Base-by-base conservation (phyloP, 2,797 vertebrate genomes). In the Falco biarmicus region DNA sequence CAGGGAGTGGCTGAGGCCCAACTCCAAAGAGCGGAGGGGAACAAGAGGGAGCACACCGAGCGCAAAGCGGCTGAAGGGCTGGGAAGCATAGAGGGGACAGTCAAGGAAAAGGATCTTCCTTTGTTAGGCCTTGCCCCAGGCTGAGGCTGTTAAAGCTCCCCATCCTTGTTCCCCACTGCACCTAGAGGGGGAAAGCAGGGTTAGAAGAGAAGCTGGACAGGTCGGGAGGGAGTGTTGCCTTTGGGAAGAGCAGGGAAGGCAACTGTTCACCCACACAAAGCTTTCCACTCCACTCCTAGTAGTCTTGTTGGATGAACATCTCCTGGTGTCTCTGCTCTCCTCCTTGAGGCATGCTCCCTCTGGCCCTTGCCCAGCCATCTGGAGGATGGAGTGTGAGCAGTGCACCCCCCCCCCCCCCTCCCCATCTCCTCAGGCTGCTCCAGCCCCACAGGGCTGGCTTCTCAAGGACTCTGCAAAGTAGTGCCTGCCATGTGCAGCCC, bases 241-340 rank as follows among this genome's bases (percentile, higher is more conserved):
- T 92, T 3, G 3, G 89, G 89, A 95, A 83, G 89, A 95, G 92
- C 95, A 97, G 92, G 84, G 84, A 94, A 94, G 90, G 90, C 90
- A 96, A 96, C 87, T 53, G 92, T 93, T 91, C 84, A 93, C 41
- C 91, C 81, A 60, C 32, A 63, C 1, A 8, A 83, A 85, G 78
- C 71, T 74, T 78, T 87, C 34, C 48, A 63, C 45, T 92, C 74
- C 3, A 18, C 32, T 92, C 77, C 75, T 47, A 28, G 25, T 80
- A 28, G 25, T 80, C 81, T 28, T 57, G 53, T 34, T 60, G 83
- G 87, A 83, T 80, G 71, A 96, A 85, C 78, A 87, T 47, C 75
- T 92, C 78, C 87, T 53, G 71, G 75, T 24, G 1, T 90, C 93
- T 94, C 93, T 96, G 82, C 93, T 77, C 61, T 95, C 81, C 65